These are phyloP conservation scores for Onychostruthus taczanowskii DNA, from an alignment of 2,113 vertebrate species.

Conservation along the genomic window DNA sequence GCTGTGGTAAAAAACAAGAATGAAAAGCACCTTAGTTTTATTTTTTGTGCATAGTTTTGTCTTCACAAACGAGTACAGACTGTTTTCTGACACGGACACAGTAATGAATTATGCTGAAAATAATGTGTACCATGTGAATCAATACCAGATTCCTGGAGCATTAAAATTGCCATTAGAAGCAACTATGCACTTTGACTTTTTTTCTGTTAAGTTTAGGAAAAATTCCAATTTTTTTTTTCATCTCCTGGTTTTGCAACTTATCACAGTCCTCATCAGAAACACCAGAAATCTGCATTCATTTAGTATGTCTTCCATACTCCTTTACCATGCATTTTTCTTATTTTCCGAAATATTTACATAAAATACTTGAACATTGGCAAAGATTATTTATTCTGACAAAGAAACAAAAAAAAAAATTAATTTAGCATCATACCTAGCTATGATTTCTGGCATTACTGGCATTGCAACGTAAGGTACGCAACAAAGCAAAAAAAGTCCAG, in stretches of 20 bases:
- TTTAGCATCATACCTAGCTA: neutral
- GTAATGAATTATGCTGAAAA: neutral
- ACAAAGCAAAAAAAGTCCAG: neutral
- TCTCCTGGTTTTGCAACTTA: neutral
- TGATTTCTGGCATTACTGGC: neutral
- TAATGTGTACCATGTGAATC: neutral
- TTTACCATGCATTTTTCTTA: neutral
- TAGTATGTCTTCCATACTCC: neutral
- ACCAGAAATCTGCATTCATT: neutral
- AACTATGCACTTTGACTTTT: neutral
- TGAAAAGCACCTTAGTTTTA: neutral
- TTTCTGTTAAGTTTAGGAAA: neutral
- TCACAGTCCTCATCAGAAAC: neutral
- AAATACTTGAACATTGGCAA: neutral
- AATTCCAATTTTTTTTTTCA: neutral
- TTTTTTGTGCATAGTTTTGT: neutral
- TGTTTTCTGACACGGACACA: neutral
- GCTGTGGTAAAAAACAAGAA: neutral
- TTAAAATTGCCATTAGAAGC: neutral
- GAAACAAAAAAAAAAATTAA: neutral
- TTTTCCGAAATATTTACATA: neutral
- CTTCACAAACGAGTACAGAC: neutral
- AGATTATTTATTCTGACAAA: neutral
- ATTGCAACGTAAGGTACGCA: neutral
- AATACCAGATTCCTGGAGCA: neutral